These are phyloP conservation scores for Mythimna impura DNA, from an alignment of 2,888 invertebrate genomes.

Conservation along the genomic window DNA sequence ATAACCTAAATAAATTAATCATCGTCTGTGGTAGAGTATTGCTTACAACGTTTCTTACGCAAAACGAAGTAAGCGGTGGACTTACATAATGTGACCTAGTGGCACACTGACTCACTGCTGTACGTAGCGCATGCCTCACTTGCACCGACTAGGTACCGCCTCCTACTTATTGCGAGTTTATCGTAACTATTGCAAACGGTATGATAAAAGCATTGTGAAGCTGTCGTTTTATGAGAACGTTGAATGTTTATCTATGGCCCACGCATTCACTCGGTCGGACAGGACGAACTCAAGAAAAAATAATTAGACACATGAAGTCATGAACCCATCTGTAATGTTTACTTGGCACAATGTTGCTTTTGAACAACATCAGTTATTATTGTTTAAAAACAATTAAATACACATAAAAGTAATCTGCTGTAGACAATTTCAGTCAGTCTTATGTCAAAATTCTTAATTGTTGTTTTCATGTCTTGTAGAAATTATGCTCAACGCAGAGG, in stretches of 20 bases:
- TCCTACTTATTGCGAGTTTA: constrained; percentile 71
- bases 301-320: not conserved
- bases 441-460: not conserved
- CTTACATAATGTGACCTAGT: constrained; percentile 86
- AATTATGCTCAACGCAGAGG: not conserved
- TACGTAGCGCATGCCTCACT: constrained; percentile 72
- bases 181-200: constrained; percentile 66
- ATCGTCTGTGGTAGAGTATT: constrained; percentile 75
- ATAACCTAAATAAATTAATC: constrained; percentile 66
- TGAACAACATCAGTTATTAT: not conserved
- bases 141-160: constrained; percentile 66
- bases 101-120: constrained; percentile 85
- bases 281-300: constrained; percentile 1
- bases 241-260: not conserved
- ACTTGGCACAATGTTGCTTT: not conserved
- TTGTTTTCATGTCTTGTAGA: not conserved
- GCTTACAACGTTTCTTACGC: constrained; percentile 83
- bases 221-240: constrained; percentile 13
- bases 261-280: not conserved
- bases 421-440: not conserved
- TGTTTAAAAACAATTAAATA: not conserved
- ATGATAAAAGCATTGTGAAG: constrained; percentile 25
- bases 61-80: constrained; percentile 83
- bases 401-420: not conserved
- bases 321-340: not conserved